Conservation (phyloP, 2,888 invertebrate species). For the Drosophila macrospina region DNA sequence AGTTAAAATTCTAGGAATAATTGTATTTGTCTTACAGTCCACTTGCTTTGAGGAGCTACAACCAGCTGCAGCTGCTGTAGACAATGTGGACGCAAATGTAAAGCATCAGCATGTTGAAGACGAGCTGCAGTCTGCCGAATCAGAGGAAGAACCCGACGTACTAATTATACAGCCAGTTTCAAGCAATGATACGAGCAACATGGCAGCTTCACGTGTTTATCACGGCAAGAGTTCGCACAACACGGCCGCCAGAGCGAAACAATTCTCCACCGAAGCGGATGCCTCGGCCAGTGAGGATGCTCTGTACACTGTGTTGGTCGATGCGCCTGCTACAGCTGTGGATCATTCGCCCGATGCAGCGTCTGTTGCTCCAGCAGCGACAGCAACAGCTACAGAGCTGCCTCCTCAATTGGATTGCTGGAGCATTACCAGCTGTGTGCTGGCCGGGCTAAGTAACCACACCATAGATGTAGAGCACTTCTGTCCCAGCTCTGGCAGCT, state of each 20-base stretch:
- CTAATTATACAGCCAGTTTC: constrained; percentile 46
- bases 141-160: constrained; percentile 52
- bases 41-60: constrained; percentile 82
- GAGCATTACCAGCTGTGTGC: constrained; percentile 86
- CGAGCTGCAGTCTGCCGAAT: constrained; percentile 67
- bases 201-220: constrained; percentile 22
- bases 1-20: too few relatives aligned
- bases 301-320: constrained; percentile 41
- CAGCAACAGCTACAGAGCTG: constrained; percentile 33
- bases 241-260: constrained; percentile 60
- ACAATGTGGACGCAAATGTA: constrained; percentile 67
- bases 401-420: constrained; percentile 84
- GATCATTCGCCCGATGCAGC: constrained; percentile 40
- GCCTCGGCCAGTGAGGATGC: constrained; percentile 53
- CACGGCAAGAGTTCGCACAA: constrained; percentile 71
- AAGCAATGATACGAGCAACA: constrained; percentile 44
- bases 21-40: constrained; percentile 64
- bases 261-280: constrained; percentile 51
- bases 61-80: constrained; percentile 43
- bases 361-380: constrained; percentile 16
- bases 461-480: constrained; percentile 88
- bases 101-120: constrained; percentile 66
- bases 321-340: constrained; percentile 37
- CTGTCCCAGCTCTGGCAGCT: constrained; percentile 86
- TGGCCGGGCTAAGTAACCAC: constrained; percentile 88